Percentiles rank a stretch among this genome's conserved stretches.
phyloP scores from a whole-genome alignment of 2,888 invertebrate genomes.

The Meteorus colon region DNA sequence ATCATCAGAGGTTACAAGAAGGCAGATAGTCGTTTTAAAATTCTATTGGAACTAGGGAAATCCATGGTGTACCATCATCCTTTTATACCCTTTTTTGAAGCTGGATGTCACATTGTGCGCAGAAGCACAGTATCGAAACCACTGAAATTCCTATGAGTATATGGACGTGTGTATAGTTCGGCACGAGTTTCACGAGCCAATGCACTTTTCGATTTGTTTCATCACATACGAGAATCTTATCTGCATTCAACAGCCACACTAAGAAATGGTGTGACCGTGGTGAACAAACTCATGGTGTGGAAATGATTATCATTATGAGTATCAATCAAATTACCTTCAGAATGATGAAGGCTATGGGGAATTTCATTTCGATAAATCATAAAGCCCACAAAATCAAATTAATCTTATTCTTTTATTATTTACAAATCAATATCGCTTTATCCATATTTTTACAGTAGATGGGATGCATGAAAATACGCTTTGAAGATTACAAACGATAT shows the following conservation, averaged over 20 bases:
- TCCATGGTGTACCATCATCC: constrained; percentile 44
- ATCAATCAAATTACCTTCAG: not conserved
- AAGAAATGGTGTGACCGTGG: constrained; percentile 41
- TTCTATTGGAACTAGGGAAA: constrained; percentile 50
- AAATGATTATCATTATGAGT: constrained; percentile 56
- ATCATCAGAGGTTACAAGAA: constrained; percentile 14
- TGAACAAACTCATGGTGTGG: constrained; percentile 58
- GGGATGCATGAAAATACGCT: constrained; percentile 6
- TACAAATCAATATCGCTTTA: not conserved
- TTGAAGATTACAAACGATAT: not conserved
- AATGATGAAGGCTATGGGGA: not conserved
- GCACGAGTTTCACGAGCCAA: constrained; percentile 61
- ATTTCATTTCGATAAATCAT: constrained; percentile 9
- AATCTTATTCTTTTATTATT: not conserved
- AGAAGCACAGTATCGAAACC: constrained; percentile 35
- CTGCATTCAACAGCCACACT: constrained; percentile 60
- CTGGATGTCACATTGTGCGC: constrained; percentile 43
- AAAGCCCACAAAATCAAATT: not conserved
- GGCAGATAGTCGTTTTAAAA: constrained; percentile 14
- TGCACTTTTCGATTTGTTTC: constrained; percentile 70
- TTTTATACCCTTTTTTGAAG: constrained; percentile 49
- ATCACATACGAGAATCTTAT: constrained; percentile 63
- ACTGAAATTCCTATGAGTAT: constrained; percentile 4
- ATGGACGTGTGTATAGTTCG: not conserved
- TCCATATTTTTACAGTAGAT: not conserved